These are phyloP conservation scores for Stigmatopora nigra DNA, from an alignment of 2,113 vertebrate genomes.

Conservation along the genomic window DNA sequence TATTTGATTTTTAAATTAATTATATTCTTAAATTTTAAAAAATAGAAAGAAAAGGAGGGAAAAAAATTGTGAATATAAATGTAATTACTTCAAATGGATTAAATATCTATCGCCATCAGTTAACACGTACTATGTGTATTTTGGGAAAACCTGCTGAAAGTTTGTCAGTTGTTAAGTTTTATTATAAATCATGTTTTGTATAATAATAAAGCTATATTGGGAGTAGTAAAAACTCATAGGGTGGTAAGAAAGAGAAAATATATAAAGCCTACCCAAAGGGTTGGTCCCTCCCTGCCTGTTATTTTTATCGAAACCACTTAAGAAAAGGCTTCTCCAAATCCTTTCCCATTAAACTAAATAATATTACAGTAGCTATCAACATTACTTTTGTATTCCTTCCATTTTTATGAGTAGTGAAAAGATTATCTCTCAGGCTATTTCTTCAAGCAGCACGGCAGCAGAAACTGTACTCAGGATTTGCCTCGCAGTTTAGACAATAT, in stretches of 20 bases:
- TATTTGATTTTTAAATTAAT: too few species aligned
- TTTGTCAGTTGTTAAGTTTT: not conserved
- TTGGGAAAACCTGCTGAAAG: not conserved
- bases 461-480: conserved; percentile 29
- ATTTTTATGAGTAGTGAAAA: not conserved
- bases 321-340: too few species aligned
- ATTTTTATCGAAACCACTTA: too few species aligned
- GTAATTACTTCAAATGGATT: too few species aligned
- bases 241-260: not conserved
- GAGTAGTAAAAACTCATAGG: not conserved
- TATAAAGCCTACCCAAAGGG: not conserved
- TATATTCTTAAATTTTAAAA: too few species aligned
- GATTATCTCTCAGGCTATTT: not conserved
- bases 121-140: too few species aligned
- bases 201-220: not conserved
- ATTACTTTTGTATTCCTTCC: not conserved
- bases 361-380: not conserved
- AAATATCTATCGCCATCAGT: too few species aligned
- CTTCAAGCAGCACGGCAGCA: conserved; percentile 17
- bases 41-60: too few species aligned
- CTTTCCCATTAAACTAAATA: too few species aligned
- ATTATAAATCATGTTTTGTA: not conserved
- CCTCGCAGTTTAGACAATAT: conserved; percentile 32
- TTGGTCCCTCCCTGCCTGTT: not conserved
- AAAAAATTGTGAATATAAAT: too few species aligned